These are phyloP conservation scores for Anagrus nilaparvatae DNA, from an alignment of 1,140 invertebrate genomes.

Conservation along the genomic window DNA sequence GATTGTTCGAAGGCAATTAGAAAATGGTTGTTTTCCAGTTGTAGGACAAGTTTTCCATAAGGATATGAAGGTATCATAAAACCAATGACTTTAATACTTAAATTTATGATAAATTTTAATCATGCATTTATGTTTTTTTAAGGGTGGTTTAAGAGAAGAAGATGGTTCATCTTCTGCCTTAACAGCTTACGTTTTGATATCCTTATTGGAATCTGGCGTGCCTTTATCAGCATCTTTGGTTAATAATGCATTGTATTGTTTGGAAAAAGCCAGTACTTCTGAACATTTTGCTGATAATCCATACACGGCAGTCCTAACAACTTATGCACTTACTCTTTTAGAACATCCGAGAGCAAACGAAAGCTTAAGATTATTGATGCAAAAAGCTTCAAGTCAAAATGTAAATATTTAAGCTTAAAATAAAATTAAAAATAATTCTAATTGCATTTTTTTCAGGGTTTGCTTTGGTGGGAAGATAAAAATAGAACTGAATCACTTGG, in stretches of 20 bases:
- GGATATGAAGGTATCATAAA: conserved; percentile 53
- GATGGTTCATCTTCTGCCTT: conserved; percentile 48
- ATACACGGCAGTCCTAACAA: conserved; percentile 49
- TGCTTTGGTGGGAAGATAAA: conserved; percentile 41
- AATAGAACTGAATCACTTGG: conserved; percentile 29
- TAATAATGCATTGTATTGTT: conserved; percentile 47
- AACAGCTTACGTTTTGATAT: conserved; percentile 57
- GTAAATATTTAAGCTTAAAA: conserved; percentile 15
- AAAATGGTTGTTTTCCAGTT: conserved; percentile 69
- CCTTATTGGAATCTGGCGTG: conserved; percentile 49
- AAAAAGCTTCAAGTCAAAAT: conserved; percentile 28
- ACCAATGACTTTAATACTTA: conserved; percentile 19
- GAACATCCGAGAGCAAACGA: conserved; percentile 32
- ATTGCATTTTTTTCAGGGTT: conserved; percentile 20
- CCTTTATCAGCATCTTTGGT: conserved; percentile 35
- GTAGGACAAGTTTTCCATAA: conserved; percentile 67
- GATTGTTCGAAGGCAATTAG: conserved; percentile 58
- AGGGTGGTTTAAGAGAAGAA: conserved; percentile 54
- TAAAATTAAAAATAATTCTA: neutral
- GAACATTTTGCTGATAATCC: conserved; percentile 19
- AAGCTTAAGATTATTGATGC: conserved; percentile 27
- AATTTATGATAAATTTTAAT: conserved; percentile 9
- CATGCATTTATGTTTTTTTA: conserved; percentile 7
- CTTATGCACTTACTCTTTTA: conserved; percentile 52
- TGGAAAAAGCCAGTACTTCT: conserved; percentile 33